Evolutionary conservation across 2,797 vertebrate species (phyloP).

Genomic region (Anguilla megastoma): DNA sequence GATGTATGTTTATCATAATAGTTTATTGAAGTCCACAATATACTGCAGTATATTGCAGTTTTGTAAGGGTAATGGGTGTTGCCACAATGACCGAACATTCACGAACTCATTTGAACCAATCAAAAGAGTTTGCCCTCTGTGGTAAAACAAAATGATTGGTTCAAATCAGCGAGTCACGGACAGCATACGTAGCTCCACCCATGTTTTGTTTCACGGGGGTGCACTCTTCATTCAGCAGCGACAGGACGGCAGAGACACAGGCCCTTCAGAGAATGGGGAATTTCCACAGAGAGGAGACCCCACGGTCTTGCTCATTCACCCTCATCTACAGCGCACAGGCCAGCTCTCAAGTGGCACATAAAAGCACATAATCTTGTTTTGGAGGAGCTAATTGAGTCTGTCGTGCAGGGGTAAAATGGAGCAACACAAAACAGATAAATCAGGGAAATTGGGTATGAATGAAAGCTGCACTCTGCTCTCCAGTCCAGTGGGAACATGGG

Average conservation of each 20-base stretch:
- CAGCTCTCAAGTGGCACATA: slow-evolving; percentile 63
- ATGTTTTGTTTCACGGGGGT: neutral
- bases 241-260: slow-evolving; percentile 44
- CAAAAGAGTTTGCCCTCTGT: neutral
- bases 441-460: slow-evolving; percentile 42
- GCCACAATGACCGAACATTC: neutral
- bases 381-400: slow-evolving; percentile 64
- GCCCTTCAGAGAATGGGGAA: slow-evolving; percentile 33
- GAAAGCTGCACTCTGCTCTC: slow-evolving; percentile 12
- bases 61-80: neutral
- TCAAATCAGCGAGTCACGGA: neutral
- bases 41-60: neutral
- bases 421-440: slow-evolving; percentile 39
- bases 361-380: slow-evolving; percentile 66
- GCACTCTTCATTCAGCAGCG: slow-evolving; percentile 23
- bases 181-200: neutral
- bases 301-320: slow-evolving; percentile 41
- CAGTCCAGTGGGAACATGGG: neutral
- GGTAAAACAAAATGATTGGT: neutral
- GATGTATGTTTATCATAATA: neutral
- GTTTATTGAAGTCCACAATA: neutral
- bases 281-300: slow-evolving; percentile 33
- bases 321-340: slow-evolving; percentile 54
- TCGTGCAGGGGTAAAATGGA: slow-evolving; percentile 57
- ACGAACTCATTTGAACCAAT: slow-evolving; percentile 5